Base-by-base conservation (phyloP, 2,113 vertebrate species). In the Platycercus adscitus region DNA sequence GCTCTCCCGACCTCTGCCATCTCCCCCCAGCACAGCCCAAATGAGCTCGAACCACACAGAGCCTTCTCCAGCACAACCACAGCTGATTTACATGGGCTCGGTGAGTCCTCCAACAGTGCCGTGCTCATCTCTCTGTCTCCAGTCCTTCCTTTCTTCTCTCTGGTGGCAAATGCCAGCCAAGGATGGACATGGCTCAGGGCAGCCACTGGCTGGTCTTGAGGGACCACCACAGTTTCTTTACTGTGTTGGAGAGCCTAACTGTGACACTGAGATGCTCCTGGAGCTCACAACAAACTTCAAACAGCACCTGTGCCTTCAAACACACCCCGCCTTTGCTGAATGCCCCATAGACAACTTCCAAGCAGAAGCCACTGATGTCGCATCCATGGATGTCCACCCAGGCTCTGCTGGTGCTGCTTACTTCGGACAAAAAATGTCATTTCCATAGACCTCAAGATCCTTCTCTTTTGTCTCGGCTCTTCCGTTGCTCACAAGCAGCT, bases 21-120 rank as follows among this genome's bases (percentile, higher is more conserved):
- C 88, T 86, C 58, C 91, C 91, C 88, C 60, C 86, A 92, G 56
- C 81, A 49, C 87, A 79, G 41, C 55, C 96, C 90, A 83, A 61
- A 91, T 3, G 44, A 95, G 44, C 81, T 91, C 7, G 0, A 94
- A 47, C 76, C 1, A 0, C 47, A 3, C 0, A 61, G 92, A 95
- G 72, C 64, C 84, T 58, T 43, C 82, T 26, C 91, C 0, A 0
- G 63, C 73, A 76, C 86, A n/a, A 3, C 26, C 60, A 17, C 26
- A 5, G 61, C 9, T 2, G 76, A 71, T 63, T 80, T 31, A 33
- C 33, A 10, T 3, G 41, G 70, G 25, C 78, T 56, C 6, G 6
- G 33, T 1, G 10, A 56, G 25, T 6, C 43, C 78, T 73, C 31
- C 1, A 0, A 26, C 37, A 49, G 35, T 5, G 1, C 7, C 0